Evolutionary conservation across 2,888 invertebrate species (phyloP), one percentile per base, ranked within the genome.

Genomic region (Merodon equestris): DNA sequence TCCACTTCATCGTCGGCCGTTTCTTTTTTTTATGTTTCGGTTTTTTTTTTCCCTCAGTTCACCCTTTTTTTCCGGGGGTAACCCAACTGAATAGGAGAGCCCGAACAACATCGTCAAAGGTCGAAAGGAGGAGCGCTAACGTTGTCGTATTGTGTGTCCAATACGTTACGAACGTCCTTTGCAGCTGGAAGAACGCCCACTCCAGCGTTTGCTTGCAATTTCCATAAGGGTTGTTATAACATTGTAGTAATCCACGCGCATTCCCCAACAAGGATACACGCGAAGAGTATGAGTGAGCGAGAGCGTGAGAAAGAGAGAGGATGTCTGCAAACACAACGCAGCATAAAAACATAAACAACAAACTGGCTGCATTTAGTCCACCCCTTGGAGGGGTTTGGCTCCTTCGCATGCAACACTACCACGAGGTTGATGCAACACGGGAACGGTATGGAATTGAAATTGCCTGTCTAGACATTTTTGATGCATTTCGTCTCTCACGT

Each of bases 81-180:
- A 66, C 60, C 64, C 66, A 64, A 64, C 79, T 27, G 27, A 53
- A 54, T 42, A 64, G 13, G 19, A 70, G 51, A 64, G 40, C 15
- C 74, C 64, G 57, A 58, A 61, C 34, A 40, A 27, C 27, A 68
- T 54, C 60, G 64, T 67, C 75, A 81, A 75, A 81, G 75, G 75
- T 75, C 75, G 81, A 53, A 70, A 61, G 81, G 81, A 81, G 81
- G 81, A 81, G 81, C 81, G 42, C 75, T 18, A 63, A 42, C 48
- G 56, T 64, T 64, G 67, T 73, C 67, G 77, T 68, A 19, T 36
- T 54, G 48, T n/a, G n/a, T 38, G 51, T 34, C 40, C 48, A 42
- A 47, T 12, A 34, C 36, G 27, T 27, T 27, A 5, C 15, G 45
- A 57, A 57, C 36, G 58, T 64, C 74, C 79, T 74, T 74, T 74